A percentile compares a stretch with the other conserved stretches of the same genome.
These are phyloP conservation scores for Brachypteracias leptosomus DNA, from an alignment of 2,113 vertebrate species.

Conservation along the genomic window DNA sequence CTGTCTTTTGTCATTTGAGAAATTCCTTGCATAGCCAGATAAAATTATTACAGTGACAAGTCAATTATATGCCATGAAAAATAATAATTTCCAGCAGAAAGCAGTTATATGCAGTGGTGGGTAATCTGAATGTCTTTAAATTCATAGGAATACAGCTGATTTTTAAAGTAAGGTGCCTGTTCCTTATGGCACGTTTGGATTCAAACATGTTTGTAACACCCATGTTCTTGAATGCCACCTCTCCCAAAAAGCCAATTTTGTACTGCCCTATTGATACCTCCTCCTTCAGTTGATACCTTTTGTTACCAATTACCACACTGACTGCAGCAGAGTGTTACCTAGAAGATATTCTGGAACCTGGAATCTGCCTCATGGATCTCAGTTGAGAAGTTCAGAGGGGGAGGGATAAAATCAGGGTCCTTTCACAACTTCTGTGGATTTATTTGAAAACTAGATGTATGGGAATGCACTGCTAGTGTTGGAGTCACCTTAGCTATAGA, in stretches of 20 bases:
- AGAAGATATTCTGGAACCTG: background rate
- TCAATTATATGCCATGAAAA: background rate
- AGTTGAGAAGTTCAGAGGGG: background rate
- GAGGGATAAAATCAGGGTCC: background rate
- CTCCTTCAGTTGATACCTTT: background rate
- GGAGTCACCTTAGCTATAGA: background rate
- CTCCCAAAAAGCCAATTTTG: background rate
- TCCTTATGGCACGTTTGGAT: background rate
- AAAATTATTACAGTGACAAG: background rate
- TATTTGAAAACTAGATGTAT: background rate
- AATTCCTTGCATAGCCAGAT: background rate
- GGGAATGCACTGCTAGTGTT: background rate
- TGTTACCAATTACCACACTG: background rate
- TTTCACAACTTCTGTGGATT: background rate
- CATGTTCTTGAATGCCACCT: background rate
- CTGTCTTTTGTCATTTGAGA: background rate
- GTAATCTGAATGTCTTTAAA: background rate
- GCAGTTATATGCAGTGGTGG: background rate
- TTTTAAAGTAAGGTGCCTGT: background rate
- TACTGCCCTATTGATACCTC: background rate
- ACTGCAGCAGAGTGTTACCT: background rate
- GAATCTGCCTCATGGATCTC: background rate
- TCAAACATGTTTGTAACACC: background rate
- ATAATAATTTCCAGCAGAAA: background rate
- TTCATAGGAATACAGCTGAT: background rate